Evolutionary conservation across 2,797 vertebrate genomes (phyloP).

Genomic region (Kryptopterus vitreolus): DNA sequence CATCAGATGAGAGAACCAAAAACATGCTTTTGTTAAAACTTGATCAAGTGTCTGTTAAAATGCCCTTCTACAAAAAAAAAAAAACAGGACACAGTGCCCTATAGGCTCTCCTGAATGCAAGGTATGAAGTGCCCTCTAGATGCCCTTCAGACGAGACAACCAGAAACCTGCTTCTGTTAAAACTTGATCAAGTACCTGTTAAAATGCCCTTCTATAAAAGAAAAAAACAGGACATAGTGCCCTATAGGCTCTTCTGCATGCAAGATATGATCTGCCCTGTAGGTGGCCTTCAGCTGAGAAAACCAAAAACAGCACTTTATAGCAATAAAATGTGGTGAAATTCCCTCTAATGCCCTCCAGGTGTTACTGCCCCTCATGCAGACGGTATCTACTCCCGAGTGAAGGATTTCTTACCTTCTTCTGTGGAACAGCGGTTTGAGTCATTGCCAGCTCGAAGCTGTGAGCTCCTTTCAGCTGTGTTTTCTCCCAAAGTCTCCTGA

Average conservation of each 20-base stretch:
- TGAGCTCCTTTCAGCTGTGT: slow-evolving; percentile 79
- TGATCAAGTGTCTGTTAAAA: background rate
- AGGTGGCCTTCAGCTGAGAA: background rate
- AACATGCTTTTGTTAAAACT: too few relatives aligned
- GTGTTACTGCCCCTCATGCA: background rate
- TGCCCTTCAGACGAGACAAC: too few relatives aligned
- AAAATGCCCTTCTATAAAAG: background rate
- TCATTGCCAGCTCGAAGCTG: slow-evolving; percentile 87
- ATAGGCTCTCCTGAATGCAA: background rate
- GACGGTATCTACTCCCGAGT: background rate
- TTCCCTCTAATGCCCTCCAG: background rate
- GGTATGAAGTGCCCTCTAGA: too few relatives aligned
- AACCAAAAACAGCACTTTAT: background rate
- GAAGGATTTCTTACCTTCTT: slow-evolving; percentile 77
- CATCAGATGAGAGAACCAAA: too few relatives aligned
- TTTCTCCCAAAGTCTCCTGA: slow-evolving; percentile 87
- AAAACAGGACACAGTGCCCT: background rate
- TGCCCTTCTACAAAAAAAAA: background rate
- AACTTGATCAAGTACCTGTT: background rate
- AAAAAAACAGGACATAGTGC: background rate
- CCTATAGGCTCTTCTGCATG: background rate
- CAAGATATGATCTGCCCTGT: too few relatives aligned
- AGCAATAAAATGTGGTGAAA: background rate
- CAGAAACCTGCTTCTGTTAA: too few relatives aligned
- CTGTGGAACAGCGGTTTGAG: slow-evolving; percentile 80